Evolutionary conservation across 2,888 invertebrate genomes (phyloP), one percentile per base, ranked within the genome.

Genomic region (Sinodicranocentrus sp.): DNA sequence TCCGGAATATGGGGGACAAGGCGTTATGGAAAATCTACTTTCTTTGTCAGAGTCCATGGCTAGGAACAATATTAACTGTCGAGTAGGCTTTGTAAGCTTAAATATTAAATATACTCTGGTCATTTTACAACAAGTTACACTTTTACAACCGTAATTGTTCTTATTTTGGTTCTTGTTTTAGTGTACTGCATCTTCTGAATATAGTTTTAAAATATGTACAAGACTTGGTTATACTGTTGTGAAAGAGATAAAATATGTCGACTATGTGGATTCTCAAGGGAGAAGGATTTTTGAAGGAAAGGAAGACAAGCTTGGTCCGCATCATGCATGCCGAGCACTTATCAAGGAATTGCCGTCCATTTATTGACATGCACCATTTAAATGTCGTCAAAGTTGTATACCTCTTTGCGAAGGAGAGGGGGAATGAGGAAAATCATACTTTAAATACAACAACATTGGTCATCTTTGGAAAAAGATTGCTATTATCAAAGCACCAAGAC

Each of bases 131-230:
- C 2, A 48, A 10, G 2, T 48, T n/a, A n/a, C n/a, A 48, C 48
- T 67, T 44, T 13, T 19, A 1, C 13, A 44, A 17, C 21, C 6
- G 13, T 1, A 44, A 1, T 67, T 2, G 8, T 21, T 23, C 17
- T 21, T 44, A 21, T 19, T 23, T 6, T 43, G 15, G 2, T 26
- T 63, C 3, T 0, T 65, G n/a, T 65, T 54, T 1, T 8, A 84
- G 84, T 54, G 48, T 13, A 48, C 71, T n/a, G 21, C 44, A n/a
- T 80, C 76, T 0, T 84, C 84, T 0, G 80, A 75, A 33, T 84
- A 48, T 39, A 80, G 84, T 19, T 76, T 71, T 21, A 59, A 71
- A 8, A 21, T 44, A 2, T 76, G 63, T 28, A 1, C 17, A 13
- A 80, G 54, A 21, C 33, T 52, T 43, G 76, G 71, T 8, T 84